Percentiles rank a stretch among this genome's conserved stretches.
Evolutionary conservation across 2,888 invertebrate species (phyloP).

Genomic region (Mycalesis mineus): DNA sequence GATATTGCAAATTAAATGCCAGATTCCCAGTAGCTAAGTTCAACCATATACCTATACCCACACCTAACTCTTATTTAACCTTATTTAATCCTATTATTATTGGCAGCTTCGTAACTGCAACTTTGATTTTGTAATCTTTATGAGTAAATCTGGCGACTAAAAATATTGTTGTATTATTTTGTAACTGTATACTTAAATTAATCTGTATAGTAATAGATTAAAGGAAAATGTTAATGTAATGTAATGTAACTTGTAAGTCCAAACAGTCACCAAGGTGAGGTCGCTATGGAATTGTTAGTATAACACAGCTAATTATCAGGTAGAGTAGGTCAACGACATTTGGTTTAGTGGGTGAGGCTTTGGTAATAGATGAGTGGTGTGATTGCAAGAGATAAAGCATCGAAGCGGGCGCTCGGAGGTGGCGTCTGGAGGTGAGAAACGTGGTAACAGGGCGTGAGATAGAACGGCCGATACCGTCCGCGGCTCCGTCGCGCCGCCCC

Average conservation of each 20-base stretch:
- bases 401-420: slow-evolving; percentile 49
- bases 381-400: slow-evolving; percentile 63
- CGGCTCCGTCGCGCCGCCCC: slow-evolving; percentile 32
- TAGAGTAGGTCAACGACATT: slow-evolving; percentile 52
- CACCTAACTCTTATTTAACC: slow-evolving; percentile 31
- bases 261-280: neutral
- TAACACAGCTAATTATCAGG: slow-evolving; percentile 12
- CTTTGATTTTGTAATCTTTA: neutral
- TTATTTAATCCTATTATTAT: slow-evolving; percentile 36
- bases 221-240: neutral
- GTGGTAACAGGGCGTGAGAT: slow-evolving; percentile 72
- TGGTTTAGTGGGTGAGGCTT: slow-evolving; percentile 61
- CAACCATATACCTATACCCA: slow-evolving; percentile 34
- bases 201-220: too few relatives aligned
- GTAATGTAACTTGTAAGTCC: neutral
- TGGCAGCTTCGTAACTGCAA: slow-evolving; percentile 19
- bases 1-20: slow-evolving; percentile 72
- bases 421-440: slow-evolving; percentile 72
- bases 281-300: neutral
- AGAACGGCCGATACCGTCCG: slow-evolving; percentile 55
- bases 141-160: slow-evolving; percentile 15
- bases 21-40: slow-evolving; percentile 70
- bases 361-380: slow-evolving; percentile 63
- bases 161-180: neutral
- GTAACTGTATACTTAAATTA: too few relatives aligned